Conservation (phyloP, 2,888 invertebrate genomes). For the Ptilodon capucinus region DNA sequence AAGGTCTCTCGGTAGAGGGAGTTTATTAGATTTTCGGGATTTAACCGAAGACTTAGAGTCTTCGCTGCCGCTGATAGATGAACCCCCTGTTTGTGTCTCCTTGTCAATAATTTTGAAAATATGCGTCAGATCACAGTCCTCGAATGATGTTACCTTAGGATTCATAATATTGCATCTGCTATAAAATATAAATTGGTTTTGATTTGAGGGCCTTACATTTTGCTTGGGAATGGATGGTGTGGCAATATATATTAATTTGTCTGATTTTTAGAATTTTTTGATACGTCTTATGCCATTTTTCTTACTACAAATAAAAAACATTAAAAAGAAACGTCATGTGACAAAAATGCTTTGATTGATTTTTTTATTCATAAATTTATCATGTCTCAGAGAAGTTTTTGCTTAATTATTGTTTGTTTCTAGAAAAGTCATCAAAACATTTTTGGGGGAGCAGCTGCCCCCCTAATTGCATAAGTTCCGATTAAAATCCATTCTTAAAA, state of each 20-base stretch:
- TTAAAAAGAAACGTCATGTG: neutral
- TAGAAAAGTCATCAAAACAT: neutral
- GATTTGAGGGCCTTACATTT: conserved; percentile 20
- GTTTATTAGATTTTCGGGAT: conserved; percentile 6
- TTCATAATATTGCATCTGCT: conserved; percentile 40
- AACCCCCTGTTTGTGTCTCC: conserved; percentile 40
- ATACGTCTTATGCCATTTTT: neutral
- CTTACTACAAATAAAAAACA: neutral
- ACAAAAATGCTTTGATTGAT: neutral
- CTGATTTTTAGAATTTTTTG: neutral
- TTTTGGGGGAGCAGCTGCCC: too few relatives aligned
- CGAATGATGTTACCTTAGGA: conserved; percentile 28
- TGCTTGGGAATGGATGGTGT: conserved; percentile 2
- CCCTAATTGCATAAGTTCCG: too few relatives aligned
- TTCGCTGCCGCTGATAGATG: neutral
- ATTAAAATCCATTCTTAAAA: too few relatives aligned
- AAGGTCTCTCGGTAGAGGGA: conserved; percentile 22
- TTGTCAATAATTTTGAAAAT: conserved; percentile 30
- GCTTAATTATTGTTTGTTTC: neutral
- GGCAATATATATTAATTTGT: neutral
- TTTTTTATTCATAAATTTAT: neutral
- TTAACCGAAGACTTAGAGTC: neutral
- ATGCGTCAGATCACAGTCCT: conserved; percentile 21
- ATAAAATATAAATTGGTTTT: neutral
- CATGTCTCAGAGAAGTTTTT: neutral